Evolutionary conservation across 2,113 vertebrate genomes (phyloP), one percentile per base, ranked within the genome.

Genomic region (Brienomyrus longianalis): DNA sequence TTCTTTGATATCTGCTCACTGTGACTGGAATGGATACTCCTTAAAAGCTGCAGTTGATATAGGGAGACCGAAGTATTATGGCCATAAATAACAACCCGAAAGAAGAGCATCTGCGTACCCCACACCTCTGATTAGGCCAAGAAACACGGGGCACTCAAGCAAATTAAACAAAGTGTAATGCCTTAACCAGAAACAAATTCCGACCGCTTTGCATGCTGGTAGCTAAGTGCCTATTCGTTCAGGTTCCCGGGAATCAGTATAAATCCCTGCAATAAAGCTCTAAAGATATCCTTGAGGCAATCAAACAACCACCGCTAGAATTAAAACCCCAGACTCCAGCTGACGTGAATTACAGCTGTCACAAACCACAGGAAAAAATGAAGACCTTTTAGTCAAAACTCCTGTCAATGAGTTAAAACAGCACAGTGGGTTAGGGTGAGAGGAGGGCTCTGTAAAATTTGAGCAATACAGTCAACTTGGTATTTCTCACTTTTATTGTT

Each of bases 371-470:
- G 86, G 51, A 89, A 91, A 54, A 89, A 92, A 83, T 50, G 92
- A 31, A 56, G 47, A 94, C 93, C 94, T 95, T 95, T 95, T 94
- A 95, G 93, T 89, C 90, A 11, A 88, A 89, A 84, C 88, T 92
- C 91, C 93, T 92, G 94, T 94, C 94, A 94, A 91, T 95, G 95
- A 96, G 92, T 92, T 90, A 92, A 84, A 83, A 88, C 90, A 89
- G 90, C 92, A 91, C 83, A 91, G 93, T 95, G 87, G 90, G 85
- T 91, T 89, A 86, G 86, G 87, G 90, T 90, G 92, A 91, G 92
- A 83, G 90, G 90, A 83, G 8, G 92, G 90, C 90, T 91, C 90
- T 62, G 77, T 90, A 56, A 83, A 62, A 9, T 10, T 45, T 86
- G 83, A 91, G 88, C 35, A 70, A 23, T 6, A 52, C 80, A 91